Evolutionary conservation across 2,113 vertebrate genomes (phyloP), one percentile per base, ranked within the genome.

Genomic region (Trinectes maculatus): DNA sequence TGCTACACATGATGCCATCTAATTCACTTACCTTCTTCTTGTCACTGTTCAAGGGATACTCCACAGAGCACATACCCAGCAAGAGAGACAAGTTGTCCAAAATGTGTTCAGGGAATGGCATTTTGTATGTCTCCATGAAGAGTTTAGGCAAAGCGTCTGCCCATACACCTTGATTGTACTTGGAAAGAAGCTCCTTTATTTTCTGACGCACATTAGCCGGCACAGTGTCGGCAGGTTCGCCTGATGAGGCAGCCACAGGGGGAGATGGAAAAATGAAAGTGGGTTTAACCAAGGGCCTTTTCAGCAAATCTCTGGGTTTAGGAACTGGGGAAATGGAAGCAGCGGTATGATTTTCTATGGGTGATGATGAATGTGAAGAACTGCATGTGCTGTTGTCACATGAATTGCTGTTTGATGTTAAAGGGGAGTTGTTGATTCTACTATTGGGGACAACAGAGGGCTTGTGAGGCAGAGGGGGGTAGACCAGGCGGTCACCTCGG

Each of bases 161-260:
- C 97, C 97, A 99, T 61, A 99, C 87, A 34, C 97, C 97, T 10
- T 22, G 88, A 19, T 90, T 93, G 82, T 95, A 96, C 71, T 93
- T 96, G 22, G 74, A 62, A 73, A 99, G 91, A 65, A 98, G 90
- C 71, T 94, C 86, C 10, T 87, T 88, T 48, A 98, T 78, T 64
- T 90, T 95, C 53, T 91, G 74, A 62, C 94, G 93, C 5, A 95
- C 62, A 22, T 95, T 93, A 40, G 49, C 71, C 36, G 85, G 16
- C 24, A 74, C 18, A 1, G n/a, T 3, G 1, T 1, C 29, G 25
- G 57, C 12, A 19, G 60, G 11, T 4, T 37, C 53, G 10, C 9
- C 42, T 56, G 58, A 37, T 31, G 47, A 12, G 18, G 34, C 57
- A 83, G 7, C 1, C 3, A 15, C 28, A 12, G 60, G 11, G 16